These are phyloP conservation scores for Odontesthes bonariensis DNA, from an alignment of 2,113 vertebrate species.

Conservation along the genomic window DNA sequence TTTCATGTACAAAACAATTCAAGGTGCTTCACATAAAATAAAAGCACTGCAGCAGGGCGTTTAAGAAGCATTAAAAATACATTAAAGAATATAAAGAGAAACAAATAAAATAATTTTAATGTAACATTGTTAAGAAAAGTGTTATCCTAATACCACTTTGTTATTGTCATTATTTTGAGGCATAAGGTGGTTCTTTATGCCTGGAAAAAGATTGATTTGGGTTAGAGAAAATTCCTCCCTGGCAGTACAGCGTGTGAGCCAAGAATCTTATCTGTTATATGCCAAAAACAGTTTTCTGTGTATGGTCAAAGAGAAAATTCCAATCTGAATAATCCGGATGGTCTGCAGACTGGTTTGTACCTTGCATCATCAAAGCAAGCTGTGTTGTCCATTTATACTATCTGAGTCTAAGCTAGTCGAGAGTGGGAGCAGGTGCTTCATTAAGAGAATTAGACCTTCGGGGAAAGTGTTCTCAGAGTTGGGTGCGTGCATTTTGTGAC, in stretches of 20 bases:
- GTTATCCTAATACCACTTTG: too few relatives aligned
- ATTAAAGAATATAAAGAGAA: too few relatives aligned
- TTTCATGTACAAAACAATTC: too few relatives aligned
- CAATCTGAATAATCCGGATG: not conserved
- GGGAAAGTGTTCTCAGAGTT: conserved; percentile 33
- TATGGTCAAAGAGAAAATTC: too few relatives aligned
- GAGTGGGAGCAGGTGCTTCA: conserved; percentile 67
- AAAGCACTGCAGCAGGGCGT: too few relatives aligned
- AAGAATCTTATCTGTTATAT: not conserved
- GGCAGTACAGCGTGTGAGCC: not conserved
- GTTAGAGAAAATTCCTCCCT: not conserved
- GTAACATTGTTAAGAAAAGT: too few relatives aligned
- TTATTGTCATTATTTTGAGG: too few relatives aligned
- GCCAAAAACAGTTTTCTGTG: not conserved
- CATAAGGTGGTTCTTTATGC: too few relatives aligned
- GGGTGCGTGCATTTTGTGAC: conserved; percentile 41
- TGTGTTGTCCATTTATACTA: conserved; percentile 47
- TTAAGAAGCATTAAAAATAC: too few relatives aligned
- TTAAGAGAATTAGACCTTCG: conserved; percentile 62
- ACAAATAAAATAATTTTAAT: too few relatives aligned
- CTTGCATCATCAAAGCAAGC: not conserved
- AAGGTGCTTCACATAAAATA: too few relatives aligned
- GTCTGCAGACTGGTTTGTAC: not conserved
- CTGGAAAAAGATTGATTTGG: not conserved
- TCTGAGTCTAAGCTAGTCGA: conserved; percentile 23